A percentile compares a stretch with the other conserved stretches of the same genome.
Conservation (phyloP, 2,797 vertebrate species). For the Notolabrus celidotus region DNA sequence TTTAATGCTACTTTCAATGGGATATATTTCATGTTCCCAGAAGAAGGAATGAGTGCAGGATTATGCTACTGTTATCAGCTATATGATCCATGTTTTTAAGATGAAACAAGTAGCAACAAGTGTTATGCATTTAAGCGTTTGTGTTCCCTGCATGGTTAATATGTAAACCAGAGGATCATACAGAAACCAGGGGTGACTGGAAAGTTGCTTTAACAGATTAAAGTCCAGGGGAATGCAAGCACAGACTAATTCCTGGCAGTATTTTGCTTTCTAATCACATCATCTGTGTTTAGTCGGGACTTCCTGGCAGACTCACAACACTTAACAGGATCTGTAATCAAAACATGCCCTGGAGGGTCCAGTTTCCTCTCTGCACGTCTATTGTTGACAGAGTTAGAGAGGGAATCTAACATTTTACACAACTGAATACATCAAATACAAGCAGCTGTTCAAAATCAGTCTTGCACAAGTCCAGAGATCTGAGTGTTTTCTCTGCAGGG, state of each 20-base stretch:
- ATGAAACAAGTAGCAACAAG: background rate
- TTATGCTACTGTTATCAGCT: no score
- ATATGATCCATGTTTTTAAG: background rate
- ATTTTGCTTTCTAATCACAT: constrained; percentile 1
- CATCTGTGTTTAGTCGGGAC: constrained; percentile 1
- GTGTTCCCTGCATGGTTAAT: background rate
- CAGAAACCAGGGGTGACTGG: background rate
- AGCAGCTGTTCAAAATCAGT: background rate
- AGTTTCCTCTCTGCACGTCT: background rate
- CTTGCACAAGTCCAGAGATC: constrained; percentile 1
- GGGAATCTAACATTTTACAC: constrained; percentile 6
- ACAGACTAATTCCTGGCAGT: background rate
- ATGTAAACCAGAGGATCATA: background rate
- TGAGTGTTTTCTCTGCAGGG: background rate
- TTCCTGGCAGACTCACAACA: background rate
- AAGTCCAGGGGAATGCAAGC: constrained; percentile 20
- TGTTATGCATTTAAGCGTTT: background rate
- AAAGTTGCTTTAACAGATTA: constrained; percentile 14
- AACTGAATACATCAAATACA: background rate
- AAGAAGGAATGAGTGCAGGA: no score
- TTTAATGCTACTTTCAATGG: no score
- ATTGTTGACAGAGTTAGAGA: background rate
- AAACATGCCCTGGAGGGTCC: background rate
- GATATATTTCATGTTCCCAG: no score
- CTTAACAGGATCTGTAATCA: background rate